A percentile compares a stretch with the other conserved stretches of the same genome.
phyloP scores from a whole-genome alignment of 2,888 invertebrate genomes.

The Sarcophaga variegata region DNA sequence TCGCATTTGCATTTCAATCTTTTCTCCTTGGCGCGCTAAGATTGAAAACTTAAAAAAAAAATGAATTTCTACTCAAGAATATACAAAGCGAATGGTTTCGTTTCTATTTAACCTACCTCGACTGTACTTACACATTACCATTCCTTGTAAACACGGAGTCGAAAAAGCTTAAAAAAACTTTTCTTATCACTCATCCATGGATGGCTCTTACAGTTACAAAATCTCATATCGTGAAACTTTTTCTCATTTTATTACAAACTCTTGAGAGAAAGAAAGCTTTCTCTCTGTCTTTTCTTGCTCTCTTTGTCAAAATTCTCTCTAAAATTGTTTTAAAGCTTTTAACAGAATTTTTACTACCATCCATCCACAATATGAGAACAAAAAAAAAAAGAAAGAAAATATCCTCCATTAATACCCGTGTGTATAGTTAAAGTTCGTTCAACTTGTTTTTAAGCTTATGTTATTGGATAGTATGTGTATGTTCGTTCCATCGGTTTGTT shows the following conservation, averaged over 20 bases:
- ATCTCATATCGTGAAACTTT: no score
- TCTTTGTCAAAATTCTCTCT: background rate
- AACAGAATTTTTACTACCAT: conserved; percentile 40
- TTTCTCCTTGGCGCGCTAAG: no score
- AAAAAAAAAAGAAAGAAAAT: background rate
- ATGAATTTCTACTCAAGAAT: no score
- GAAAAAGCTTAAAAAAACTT: background rate
- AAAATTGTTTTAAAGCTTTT: background rate
- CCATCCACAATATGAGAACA: background rate
- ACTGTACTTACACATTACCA: background rate
- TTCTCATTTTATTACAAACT: background rate
- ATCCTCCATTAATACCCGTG: conserved; percentile 40
- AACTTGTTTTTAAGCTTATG: conserved; percentile 45
- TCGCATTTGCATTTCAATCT: no score
- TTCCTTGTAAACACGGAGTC: background rate
- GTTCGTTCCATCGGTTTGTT: background rate
- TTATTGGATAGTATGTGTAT: conserved; percentile 1
- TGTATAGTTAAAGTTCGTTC: conserved; percentile 66
- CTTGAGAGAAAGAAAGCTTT: background rate
- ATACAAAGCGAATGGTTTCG: background rate
- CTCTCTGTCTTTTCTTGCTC: background rate
- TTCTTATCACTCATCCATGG: background rate
- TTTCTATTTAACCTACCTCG: background rate
- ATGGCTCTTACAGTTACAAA: background rate
- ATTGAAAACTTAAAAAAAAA: no score